A percentile compares a stretch with the other conserved stretches of the same genome.
These are phyloP conservation scores for Globodera rostochiensis DNA, from an alignment of 1,140 invertebrate species.

Conservation along the genomic window DNA sequence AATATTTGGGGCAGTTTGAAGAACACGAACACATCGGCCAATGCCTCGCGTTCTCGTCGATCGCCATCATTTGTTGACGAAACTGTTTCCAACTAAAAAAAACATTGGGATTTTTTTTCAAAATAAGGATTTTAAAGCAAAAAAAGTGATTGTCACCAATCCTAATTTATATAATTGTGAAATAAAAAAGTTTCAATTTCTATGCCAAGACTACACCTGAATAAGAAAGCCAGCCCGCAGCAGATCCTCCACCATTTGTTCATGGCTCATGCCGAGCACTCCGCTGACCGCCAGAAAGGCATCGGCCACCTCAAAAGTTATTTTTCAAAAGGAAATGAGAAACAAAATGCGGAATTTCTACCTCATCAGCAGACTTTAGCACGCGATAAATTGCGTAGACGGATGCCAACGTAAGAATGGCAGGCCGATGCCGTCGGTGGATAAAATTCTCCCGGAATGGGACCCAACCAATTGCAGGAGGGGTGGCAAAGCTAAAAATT, in stretches of 20 bases:
- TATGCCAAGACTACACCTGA: slow-evolving; percentile 5
- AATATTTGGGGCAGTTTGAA: slow-evolving; percentile 37
- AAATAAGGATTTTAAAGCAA: background rate
- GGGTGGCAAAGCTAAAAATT: background rate
- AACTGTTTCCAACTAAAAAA: slow-evolving; percentile 32
- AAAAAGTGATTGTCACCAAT: too few relatives aligned
- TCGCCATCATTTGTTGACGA: slow-evolving; percentile 17
- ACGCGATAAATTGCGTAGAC: slow-evolving; percentile 49
- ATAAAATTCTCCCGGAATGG: slow-evolving; percentile 36
- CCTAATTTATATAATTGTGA: background rate
- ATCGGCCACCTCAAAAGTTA: slow-evolving; percentile 24
- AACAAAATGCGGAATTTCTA: background rate
- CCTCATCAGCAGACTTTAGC: slow-evolving; percentile 45
- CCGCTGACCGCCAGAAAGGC: slow-evolving; percentile 34
- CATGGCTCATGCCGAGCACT: slow-evolving; percentile 26
- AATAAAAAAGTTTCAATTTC: background rate
- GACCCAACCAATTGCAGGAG: slow-evolving; percentile 6
- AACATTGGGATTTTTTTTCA: background rate
- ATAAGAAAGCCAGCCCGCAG: slow-evolving; percentile 43
- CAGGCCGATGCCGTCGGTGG: slow-evolving; percentile 41
- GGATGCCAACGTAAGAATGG: slow-evolving; percentile 45
- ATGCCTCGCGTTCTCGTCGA: slow-evolving; percentile 36
- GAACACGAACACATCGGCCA: slow-evolving; percentile 41
- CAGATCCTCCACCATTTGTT: slow-evolving; percentile 37
- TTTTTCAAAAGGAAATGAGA: too few relatives aligned